Percentiles rank a stretch among this genome's conserved stretches.
phyloP scores from a whole-genome alignment of 1,140 invertebrate species.

The Halesus radiatus region DNA sequence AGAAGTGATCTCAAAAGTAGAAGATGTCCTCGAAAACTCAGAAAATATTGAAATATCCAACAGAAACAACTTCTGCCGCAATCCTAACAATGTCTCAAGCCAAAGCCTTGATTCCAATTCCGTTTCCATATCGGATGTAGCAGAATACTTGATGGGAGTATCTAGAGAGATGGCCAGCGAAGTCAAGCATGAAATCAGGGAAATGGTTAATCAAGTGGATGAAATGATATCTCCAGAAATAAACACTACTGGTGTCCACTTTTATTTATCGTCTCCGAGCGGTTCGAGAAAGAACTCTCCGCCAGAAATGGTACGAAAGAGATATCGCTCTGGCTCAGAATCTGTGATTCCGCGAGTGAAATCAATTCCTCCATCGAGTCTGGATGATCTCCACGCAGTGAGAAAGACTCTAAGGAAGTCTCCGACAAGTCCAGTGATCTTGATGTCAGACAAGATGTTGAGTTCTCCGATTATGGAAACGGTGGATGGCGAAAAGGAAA shows the following conservation, averaged over 20 bases:
- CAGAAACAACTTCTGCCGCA: conserved; percentile 65
- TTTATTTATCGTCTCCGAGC: conserved; percentile 50
- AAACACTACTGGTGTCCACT: conserved; percentile 52
- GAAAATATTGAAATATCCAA: conserved; percentile 68
- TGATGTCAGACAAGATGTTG: conserved; percentile 39
- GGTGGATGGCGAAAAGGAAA: conserved; percentile 59
- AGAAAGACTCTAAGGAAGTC: conserved; percentile 64
- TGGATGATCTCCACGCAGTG: conserved; percentile 49
- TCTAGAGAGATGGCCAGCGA: conserved; percentile 84
- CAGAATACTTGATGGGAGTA: conserved; percentile 82
- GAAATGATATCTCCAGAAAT: conserved; percentile 76
- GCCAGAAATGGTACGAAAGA: conserved; percentile 62
- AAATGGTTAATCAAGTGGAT: conserved; percentile 80
- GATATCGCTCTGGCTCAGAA: conserved; percentile 66
- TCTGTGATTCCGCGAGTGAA: conserved; percentile 40
- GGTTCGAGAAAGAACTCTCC: conserved; percentile 65
- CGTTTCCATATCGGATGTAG: conserved; percentile 79
- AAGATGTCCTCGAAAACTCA: conserved; percentile 80
- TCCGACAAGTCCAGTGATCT: conserved; percentile 65
- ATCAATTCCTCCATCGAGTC: conserved; percentile 22
- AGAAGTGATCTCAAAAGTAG: conserved; percentile 83
- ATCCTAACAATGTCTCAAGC: conserved; percentile 60
- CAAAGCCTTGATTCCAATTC: conserved; percentile 72
- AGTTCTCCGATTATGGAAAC: conserved; percentile 59
- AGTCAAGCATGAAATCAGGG: conserved; percentile 82